Base-by-base conservation (phyloP, 2,113 vertebrate species). In the Ceuthmochares aereus region DNA sequence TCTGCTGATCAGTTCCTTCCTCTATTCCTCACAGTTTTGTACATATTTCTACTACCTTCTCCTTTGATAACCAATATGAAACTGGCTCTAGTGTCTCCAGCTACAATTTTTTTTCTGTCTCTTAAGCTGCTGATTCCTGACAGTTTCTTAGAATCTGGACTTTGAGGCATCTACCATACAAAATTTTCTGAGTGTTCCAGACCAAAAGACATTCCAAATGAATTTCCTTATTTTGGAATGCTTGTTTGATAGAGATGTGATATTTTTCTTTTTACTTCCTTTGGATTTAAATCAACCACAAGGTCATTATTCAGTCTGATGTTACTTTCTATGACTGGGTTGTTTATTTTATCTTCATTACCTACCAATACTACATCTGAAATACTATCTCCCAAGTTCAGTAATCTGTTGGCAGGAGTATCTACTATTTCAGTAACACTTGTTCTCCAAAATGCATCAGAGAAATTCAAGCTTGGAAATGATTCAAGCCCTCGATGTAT, bases 391-490 rank as follows among this genome's bases (percentile, higher is more conserved):
- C 75, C 89, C 76, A 81, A 91, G 80, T 93, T 95, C 95, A 92
- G 86, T 93, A 91, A 87, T 92, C 93, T 52, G 76, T 75, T 95
- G 96, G 93, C 93, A 97, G 80, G 64, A 93, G 68, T 95, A 96
- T 87, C 91, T 89, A 90, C 80, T 97, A 90, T 96, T 96, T 90
- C 91, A 94, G 55, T 95, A 95, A 95, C 92, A 92, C 88, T 84
- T 78, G 68, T 83, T 97, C 94, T 94, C 92, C 51, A 76, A 93
- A 95, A 93, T 66, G 82, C 77, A 95, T 97, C 75, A 45, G 91
- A 89, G 93, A 87, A 96, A 96, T 95, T 96, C 93, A 94, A 95
- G 93, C 77, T 92, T 96, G 94, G 96, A 96, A 89, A 59, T 1
- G 16, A 69, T 81, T 77, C 86, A 95, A 95, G 56, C 27, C 89